Percentiles rank a stretch among this genome's conserved stretches.
phyloP scores from a whole-genome alignment of 64 coral and sea anemone genomes.

The Orbicella faveolata region DNA sequence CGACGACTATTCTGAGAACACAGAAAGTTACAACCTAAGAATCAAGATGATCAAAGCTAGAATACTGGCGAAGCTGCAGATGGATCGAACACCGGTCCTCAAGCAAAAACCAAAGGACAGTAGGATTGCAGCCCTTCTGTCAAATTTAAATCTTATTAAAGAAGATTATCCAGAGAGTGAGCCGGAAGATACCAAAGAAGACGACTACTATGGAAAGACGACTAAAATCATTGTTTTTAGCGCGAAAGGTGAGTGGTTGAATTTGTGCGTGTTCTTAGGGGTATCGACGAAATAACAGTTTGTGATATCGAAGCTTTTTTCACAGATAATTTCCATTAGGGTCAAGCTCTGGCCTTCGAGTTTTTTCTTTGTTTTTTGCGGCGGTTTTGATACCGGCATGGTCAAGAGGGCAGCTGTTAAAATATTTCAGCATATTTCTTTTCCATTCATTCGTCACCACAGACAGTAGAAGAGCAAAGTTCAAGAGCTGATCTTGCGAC shows the following conservation, averaged over 20 bases:
- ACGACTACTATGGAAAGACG: slow-evolving; percentile 20
- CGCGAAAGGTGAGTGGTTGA: slow-evolving; percentile 29
- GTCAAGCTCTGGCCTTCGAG: slow-evolving; percentile 18
- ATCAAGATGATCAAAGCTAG: slow-evolving; percentile 31
- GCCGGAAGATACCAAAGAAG: background rate
- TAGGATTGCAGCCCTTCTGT: slow-evolving; percentile 10
- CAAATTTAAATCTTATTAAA: slow-evolving; percentile 40
- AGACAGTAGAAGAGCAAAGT: slow-evolving; percentile 20
- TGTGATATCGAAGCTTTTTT: slow-evolving; percentile 16
- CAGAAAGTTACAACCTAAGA: slow-evolving; percentile 2
- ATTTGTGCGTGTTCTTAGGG: background rate
- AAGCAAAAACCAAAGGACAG: slow-evolving; percentile 26
- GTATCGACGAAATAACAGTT: background rate
- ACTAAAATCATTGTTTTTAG: slow-evolving; percentile 33
- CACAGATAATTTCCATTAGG: slow-evolving; percentile 14
- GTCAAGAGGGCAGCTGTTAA: slow-evolving; percentile 41
- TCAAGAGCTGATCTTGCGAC: slow-evolving; percentile 12
- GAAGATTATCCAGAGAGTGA: background rate
- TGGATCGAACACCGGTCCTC: slow-evolving; percentile 17
- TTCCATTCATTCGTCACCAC: background rate
- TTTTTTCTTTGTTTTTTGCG: slow-evolving; percentile 26
- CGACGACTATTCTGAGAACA: background rate
- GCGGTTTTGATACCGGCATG: slow-evolving; percentile 16
- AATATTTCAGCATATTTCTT: slow-evolving; percentile 29
- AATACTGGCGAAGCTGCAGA: slow-evolving; percentile 22